A percentile compares a stretch with the other conserved stretches of the same genome.
Conservation (phyloP, 1,140 invertebrate genomes). For the Brachionus paranguensis region DNA sequence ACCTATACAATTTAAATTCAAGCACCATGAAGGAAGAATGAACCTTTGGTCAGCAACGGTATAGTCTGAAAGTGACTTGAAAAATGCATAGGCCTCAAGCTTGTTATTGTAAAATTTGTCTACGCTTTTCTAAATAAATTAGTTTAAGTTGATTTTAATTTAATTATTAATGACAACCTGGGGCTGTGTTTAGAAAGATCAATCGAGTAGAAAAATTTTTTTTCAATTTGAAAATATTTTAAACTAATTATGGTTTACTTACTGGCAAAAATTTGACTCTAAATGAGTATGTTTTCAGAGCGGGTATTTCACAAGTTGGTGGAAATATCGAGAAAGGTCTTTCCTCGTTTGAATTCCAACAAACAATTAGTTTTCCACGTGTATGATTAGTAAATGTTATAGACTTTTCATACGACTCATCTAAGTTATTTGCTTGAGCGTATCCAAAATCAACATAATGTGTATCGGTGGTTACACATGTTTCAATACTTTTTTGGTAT, state of each 20-base stretch:
- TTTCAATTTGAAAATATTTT: background rate
- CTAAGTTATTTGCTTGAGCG: slow-evolving; percentile 45
- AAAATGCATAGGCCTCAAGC: slow-evolving; percentile 52
- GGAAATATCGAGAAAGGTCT: slow-evolving; percentile 49
- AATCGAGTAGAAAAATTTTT: background rate
- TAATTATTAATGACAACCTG: background rate
- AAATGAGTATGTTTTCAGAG: slow-evolving; percentile 51
- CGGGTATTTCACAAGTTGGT: slow-evolving; percentile 49
- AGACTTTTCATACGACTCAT: slow-evolving; percentile 46
- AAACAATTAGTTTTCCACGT: slow-evolving; percentile 51
- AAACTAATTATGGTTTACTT: slow-evolving; percentile 42
- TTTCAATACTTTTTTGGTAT: slow-evolving; percentile 46
- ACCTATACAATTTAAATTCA: slow-evolving; percentile 51
- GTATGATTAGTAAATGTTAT: slow-evolving; percentile 54
- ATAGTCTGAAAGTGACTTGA: slow-evolving; percentile 54
- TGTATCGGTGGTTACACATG: slow-evolving; percentile 49
- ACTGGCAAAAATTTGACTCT: slow-evolving; percentile 52
- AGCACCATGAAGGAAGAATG: slow-evolving; percentile 52
- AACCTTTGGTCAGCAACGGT: slow-evolving; percentile 50
- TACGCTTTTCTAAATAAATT: slow-evolving; percentile 47
- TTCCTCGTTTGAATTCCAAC: slow-evolving; percentile 49
- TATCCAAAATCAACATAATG: slow-evolving; percentile 51
- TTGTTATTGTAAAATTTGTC: slow-evolving; percentile 52
- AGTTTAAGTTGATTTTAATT: slow-evolving; percentile 29
- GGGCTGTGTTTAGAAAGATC: background rate